Base-by-base conservation (phyloP, 2,888 invertebrate species). In the Poecilus cupreus region DNA sequence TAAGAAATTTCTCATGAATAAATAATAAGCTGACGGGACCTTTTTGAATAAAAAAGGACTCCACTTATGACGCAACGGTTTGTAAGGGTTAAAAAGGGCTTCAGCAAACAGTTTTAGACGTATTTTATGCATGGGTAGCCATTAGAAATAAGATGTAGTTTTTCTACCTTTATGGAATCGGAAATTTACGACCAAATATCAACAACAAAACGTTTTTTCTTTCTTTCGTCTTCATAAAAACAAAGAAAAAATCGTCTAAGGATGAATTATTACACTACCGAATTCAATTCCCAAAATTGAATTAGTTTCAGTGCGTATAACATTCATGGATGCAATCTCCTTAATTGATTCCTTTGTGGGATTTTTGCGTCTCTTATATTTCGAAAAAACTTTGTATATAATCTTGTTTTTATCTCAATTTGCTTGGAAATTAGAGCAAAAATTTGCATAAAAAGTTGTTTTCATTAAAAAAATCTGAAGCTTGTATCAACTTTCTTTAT, bases 1-100 rank as follows among this genome's bases (percentile, higher is more conserved):
- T 68, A 68, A 68, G 64, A 68, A 68, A 68, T 68, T 68, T 68
- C 37, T 68, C 64, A 68, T 68, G 64, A 68, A 68, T 68, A 68
- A 68, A 37, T 68, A 68, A 68, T 68, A 37, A 60, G 64, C 32
- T 32, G 18, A 68, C 32, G 64, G 64, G 16, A 32, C 64, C 64
- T 68, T 68, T 60, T 37, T 68, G 64, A 68, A 68, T 68, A 68
- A 68, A 68, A 60, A 68, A 68, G 64, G 64, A 68, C 64, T 37
- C 37, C 32, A 37, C 64, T 68, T 68, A 18, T 68, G 64, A 68
- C 64, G 18, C 32, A 18, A 11, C 16, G 60, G 26, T 60, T 68
- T 32, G 32, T 13, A 68, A 37, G 39, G 64, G 32, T 37, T 37
- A 20, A 68, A 18, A 11, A 37, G 6, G 64, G 1, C 64, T 4